phyloP scores from a whole-genome alignment of 2,797 vertebrate species.

The Pygocentrus nattereri region DNA sequence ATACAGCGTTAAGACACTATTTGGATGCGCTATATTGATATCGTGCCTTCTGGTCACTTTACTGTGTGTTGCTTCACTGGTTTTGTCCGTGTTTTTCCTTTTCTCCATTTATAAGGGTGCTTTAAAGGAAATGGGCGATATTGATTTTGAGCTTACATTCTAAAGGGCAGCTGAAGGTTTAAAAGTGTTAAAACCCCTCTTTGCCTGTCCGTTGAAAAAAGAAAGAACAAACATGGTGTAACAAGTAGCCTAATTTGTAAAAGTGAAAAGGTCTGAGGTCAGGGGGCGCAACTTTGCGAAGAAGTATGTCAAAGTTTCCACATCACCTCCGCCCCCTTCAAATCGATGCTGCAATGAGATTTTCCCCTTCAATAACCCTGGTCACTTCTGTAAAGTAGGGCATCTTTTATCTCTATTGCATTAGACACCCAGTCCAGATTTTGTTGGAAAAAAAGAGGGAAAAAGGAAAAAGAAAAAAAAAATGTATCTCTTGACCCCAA shows the following conservation, averaged over 20 bases:
- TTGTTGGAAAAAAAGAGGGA: neutral
- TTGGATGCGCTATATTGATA: neutral
- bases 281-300: neutral
- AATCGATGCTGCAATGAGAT: neutral
- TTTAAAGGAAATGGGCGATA: constrained; percentile 16
- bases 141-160: constrained; percentile 6
- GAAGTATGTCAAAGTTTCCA: constrained; percentile 1
- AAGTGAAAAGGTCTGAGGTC: constrained; percentile 4
- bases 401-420: constrained; percentile 24
- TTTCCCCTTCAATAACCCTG: constrained; percentile 11
- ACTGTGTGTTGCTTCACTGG: neutral
- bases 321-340: constrained; percentile 13
- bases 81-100: neutral
- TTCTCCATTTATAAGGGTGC: neutral
- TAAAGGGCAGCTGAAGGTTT: constrained; percentile 4
- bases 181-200: constrained; percentile 14
- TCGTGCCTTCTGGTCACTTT: constrained; percentile 1
- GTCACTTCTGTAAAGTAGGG: constrained; percentile 18
- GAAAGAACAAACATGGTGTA: neutral
- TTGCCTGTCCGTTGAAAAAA: neutral
- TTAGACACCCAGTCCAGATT: neutral
- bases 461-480: neutral
- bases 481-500: constrained; percentile 22
- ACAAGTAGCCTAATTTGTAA: constrained; percentile 1
- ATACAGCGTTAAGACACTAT: neutral